phyloP scores from a whole-genome alignment of 2,113 vertebrate genomes.

The Ceuthmochares aereus region DNA sequence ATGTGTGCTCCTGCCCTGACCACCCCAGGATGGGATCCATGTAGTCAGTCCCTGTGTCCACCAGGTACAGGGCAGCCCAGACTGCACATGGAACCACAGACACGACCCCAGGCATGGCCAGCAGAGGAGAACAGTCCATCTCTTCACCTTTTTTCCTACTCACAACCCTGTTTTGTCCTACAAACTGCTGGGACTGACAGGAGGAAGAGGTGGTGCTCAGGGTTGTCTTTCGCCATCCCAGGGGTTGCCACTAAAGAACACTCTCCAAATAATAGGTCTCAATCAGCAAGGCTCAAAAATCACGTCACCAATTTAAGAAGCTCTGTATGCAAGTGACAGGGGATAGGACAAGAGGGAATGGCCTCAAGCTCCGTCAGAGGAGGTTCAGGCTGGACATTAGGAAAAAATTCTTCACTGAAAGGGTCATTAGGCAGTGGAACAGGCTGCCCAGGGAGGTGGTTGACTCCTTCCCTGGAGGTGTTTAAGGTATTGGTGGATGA shows the following conservation, averaged over 20 bases:
- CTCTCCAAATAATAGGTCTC: background rate
- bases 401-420: too few relatives aligned
- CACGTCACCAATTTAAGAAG: background rate
- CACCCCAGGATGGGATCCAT: accelerated
- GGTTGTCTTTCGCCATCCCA: background rate
- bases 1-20: accelerated
- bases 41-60: accelerated
- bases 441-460: too few relatives aligned
- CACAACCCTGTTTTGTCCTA: background rate
- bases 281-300: background rate
- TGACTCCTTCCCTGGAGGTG: too few relatives aligned
- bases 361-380: too few relatives aligned
- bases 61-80: background rate
- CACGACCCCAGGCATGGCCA: background rate
- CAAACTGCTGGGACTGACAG: accelerated
- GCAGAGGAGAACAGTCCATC: background rate
- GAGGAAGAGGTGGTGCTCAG: background rate
- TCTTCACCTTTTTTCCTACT: background rate
- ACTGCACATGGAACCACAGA: background rate
- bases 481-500: too few relatives aligned
- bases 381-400: too few relatives aligned
- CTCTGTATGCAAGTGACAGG: background rate
- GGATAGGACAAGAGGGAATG: too few relatives aligned
- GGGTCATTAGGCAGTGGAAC: too few relatives aligned
- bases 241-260: accelerated